Base-by-base conservation (phyloP, 2,888 invertebrate species). In the Cylloceria caligata region DNA sequence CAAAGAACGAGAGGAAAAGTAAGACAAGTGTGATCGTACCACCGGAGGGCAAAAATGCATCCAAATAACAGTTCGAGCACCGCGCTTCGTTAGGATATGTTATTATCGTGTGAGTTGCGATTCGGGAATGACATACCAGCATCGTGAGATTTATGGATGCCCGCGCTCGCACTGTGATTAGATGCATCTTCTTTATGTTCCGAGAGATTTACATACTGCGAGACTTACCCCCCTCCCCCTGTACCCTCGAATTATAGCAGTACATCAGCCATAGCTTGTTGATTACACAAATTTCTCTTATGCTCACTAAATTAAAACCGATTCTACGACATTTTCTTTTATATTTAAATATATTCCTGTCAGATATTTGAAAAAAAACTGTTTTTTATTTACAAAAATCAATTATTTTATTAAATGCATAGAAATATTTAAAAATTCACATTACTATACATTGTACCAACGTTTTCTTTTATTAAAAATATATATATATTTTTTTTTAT, bases 51-150 rank as follows among this genome's bases (percentile, higher is more conserved):
- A 85, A 85, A 87, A 88, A 86, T 88, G 82, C 87, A 88, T 85
- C 89, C 86, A 90, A 92, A 92, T 92, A 92, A 92, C 91, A 92
- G 91, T 88, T 86, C 88, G 86, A 88, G 84, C 84, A 74, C 73
- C 67, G 84, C 83, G 72, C 74, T 86, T 84, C 83, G 75, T 86
- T 86, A 88, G 87, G 88, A 90, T 92, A 88, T 92, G 88, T 92
- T 91, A 92, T 92, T 92, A 92, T 88, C 89, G 87, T 83, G 86
- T 90, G 91, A 91, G 89, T 91, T 90, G 92, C 85, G 88, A 89
- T 88, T 90, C 87, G 84, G 88, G 42, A 42, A 39, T 71, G 62
- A 73, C 62, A 47, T 27, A 39, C 69, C 62, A 13, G 47, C 65
- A 81, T 78, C 52, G 11, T n/a, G n/a, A 42, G 64, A 64, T 64